These are phyloP conservation scores for Trachurus trachurus DNA, from an alignment of 2,797 vertebrate genomes.

Conservation along the genomic window DNA sequence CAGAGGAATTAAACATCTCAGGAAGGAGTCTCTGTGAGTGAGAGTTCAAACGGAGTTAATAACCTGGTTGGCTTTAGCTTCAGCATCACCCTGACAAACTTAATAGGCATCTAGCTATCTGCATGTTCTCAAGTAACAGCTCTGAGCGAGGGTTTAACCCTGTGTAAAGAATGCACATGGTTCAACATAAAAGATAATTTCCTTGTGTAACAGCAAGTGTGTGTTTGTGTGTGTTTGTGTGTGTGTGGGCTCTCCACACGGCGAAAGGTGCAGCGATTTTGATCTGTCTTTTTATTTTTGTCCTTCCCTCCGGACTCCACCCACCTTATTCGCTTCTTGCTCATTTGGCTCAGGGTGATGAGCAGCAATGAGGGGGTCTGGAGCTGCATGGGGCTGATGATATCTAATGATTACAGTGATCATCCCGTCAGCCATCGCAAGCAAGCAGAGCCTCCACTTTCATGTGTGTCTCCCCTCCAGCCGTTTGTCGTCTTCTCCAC, in stretches of 20 bases:
- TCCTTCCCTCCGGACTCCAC: conserved; percentile 16
- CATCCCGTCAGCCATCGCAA: conserved; percentile 47
- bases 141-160: conserved; percentile 30
- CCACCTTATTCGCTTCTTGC: conserved; percentile 32
- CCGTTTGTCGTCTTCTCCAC: conserved; percentile 13
- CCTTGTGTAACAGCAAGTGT: neutral
- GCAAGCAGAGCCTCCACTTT: conserved; percentile 38
- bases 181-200: neutral
- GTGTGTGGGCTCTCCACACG: conserved; percentile 52
- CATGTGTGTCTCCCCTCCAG: conserved; percentile 20
- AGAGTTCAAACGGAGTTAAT: conserved; percentile 64
- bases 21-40: conserved; percentile 39
- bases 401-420: conserved; percentile 71
- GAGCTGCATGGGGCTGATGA: conserved; percentile 30
- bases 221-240: neutral
- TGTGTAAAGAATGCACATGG: conserved; percentile 1
- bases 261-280: conserved; percentile 26
- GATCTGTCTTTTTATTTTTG: conserved; percentile 3
- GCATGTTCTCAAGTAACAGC: conserved; percentile 30
- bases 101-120: conserved; percentile 43
- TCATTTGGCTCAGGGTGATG: conserved; percentile 36
- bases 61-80: conserved; percentile 44
- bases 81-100: conserved; percentile 39
- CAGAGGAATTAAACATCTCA: conserved; percentile 55
- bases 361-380: conserved; percentile 37